Evolutionary conservation across 1,140 invertebrate genomes (phyloP), one percentile per base, ranked within the genome.

Genomic region (Tetramorium parvispinum): DNA sequence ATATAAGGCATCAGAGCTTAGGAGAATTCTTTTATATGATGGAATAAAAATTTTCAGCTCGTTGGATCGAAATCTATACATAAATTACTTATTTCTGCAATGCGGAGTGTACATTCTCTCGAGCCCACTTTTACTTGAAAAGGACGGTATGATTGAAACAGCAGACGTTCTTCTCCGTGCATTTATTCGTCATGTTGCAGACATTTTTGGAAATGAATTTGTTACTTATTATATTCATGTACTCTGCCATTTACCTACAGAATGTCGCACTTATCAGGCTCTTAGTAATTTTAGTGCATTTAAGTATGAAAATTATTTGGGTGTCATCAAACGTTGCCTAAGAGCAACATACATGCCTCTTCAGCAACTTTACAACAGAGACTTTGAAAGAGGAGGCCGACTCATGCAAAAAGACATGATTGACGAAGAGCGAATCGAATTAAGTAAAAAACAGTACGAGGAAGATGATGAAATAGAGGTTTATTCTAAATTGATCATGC

Each of bases 361-460:
- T 71, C 68, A 71, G 37, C 68, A 71, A 51, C 24, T 71, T 71
- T 49, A 49, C 24, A 71, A 53, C 8, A 71, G 13, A 51, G 68
- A 71, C 10, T 71, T 71, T 53, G 68, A 71, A 71, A 71, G 24
- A 27, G 18, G 16, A 71, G 46, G 46, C 16, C 46, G 43, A 18
- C 24, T 71, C 13, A 71, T 51, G 46, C 68, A 53, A 3, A 32
- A 71, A 71, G 16, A 71, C 3, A 18, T 32, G 3, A 53, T 18
- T 37, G 1, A 46, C 10, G 24, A 51, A 71, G 13, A 53, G 21
- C 2, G 4, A 1, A 32, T 71, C 0, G n/a, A 27, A 53, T 10
- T 71, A 37, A 51, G n/a, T 37, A 3, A n/a, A 71, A 51, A 71
- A 37, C 43, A 43, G 7, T 6, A n/a, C 53, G 8, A 32, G 16